Evolutionary conservation across 2,888 invertebrate species (phyloP).

Genomic region (Rhingia rostrata): DNA sequence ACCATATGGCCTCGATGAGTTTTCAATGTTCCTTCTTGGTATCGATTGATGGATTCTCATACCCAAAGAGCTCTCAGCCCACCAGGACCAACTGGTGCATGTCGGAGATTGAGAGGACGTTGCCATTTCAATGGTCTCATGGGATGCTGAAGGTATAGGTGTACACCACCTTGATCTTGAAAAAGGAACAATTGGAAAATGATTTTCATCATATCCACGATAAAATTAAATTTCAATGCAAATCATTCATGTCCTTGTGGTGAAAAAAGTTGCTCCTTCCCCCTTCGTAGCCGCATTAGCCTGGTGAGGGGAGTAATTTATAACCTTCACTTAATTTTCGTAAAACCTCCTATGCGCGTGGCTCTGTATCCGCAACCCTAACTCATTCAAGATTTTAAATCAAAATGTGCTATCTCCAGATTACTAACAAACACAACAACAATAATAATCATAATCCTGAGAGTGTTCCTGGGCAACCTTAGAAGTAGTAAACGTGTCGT

Average conservation of each 20-base stretch:
- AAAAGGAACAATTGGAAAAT: neutral
- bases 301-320: conserved; percentile 39
- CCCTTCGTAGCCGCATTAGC: neutral
- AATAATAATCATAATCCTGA: conserved; percentile 62
- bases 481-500: conserved; percentile 5
- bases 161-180: conserved; percentile 40
- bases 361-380: conserved; percentile 2
- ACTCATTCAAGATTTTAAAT: conserved; percentile 58
- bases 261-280: conserved; percentile 6
- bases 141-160: neutral
- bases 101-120: conserved; percentile 14
- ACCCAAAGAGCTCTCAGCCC: neutral
- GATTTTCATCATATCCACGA: neutral
- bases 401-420: conserved; percentile 66
- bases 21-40: conserved; percentile 48
- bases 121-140: conserved; percentile 47
- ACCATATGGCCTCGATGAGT: conserved; percentile 73
- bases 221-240: conserved; percentile 58
- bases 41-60: conserved; percentile 39
- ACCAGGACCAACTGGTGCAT: neutral
- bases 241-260: conserved; percentile 48
- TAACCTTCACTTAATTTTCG: conserved; percentile 66
- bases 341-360: conserved; percentile 21
- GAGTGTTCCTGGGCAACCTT: conserved; percentile 40
- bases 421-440: conserved; percentile 60